phyloP scores from a whole-genome alignment of 1,140 invertebrate species.

The Pomacea maculata region DNA sequence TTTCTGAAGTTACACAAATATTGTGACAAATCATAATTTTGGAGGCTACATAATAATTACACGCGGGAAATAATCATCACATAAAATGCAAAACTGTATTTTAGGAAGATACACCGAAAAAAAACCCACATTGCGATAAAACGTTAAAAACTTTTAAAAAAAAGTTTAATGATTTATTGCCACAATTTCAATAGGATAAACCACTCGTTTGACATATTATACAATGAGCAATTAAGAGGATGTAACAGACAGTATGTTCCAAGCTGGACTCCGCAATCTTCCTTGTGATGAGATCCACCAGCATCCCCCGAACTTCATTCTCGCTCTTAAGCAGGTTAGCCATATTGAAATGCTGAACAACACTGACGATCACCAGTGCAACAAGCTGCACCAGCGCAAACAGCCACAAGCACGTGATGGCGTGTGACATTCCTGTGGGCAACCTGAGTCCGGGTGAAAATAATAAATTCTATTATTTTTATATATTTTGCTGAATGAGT shows the following conservation, averaged over 20 bases:
- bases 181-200: background rate
- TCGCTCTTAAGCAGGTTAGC: background rate
- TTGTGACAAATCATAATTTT: background rate
- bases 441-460: background rate
- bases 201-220: background rate
- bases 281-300: background rate
- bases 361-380: background rate
- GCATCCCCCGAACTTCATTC: background rate
- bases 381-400: constrained; percentile 1
- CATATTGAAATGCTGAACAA: background rate
- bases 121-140: background rate
- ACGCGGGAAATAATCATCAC: background rate
- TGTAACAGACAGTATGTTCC: background rate
- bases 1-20: background rate
- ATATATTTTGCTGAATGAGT: too few species aligned
- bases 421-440: background rate
- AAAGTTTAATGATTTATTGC: background rate
- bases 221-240: background rate
- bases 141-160: background rate
- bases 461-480: background rate
- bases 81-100: background rate
- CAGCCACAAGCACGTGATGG: background rate
- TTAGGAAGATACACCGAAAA: too few species aligned
- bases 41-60: background rate
- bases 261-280: background rate